Percentiles rank a stretch among this genome's conserved stretches.
phyloP scores from a whole-genome alignment of 2,113 vertebrate genomes.

The Callithrix jacchus region DNA sequence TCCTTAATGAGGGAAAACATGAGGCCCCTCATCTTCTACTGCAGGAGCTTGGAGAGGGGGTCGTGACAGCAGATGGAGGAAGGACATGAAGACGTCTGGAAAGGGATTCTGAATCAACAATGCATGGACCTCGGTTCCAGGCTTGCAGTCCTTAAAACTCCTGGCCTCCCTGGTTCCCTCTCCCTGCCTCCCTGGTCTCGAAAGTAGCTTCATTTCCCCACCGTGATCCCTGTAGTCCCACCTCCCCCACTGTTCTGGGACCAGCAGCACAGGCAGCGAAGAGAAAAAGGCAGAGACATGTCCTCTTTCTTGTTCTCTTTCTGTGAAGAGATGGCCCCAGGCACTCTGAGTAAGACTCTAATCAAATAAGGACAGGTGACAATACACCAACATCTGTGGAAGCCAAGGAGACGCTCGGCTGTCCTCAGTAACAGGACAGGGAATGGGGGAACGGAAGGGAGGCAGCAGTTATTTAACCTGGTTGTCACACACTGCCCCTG shows the following conservation, averaged over 20 bases:
- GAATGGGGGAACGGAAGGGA: background rate
- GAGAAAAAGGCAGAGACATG: no score
- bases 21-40: background rate
- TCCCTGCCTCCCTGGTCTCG: background rate
- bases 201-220: background rate
- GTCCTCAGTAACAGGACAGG: constrained; percentile 22
- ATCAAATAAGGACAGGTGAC: constrained; percentile 79
- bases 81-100: no score
- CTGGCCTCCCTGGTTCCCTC: background rate
- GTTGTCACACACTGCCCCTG: constrained; percentile 73
- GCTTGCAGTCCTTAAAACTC: background rate
- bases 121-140: background rate
- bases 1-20: background rate
- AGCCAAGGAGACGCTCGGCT: background rate
- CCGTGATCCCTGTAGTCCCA: background rate
- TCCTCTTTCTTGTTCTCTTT: background rate
- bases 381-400: constrained; percentile 66
- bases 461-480: constrained; percentile 65
- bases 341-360: constrained; percentile 79
- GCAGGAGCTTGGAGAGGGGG: background rate
- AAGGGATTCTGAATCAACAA: background rate
- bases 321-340: constrained; percentile 41
- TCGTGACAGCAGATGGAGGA: background rate
- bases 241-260: background rate
- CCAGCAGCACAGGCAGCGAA: background rate